Evolutionary conservation across 2,113 vertebrate genomes (phyloP), one percentile per base, ranked within the genome.

Genomic region (Jacana jacana): DNA sequence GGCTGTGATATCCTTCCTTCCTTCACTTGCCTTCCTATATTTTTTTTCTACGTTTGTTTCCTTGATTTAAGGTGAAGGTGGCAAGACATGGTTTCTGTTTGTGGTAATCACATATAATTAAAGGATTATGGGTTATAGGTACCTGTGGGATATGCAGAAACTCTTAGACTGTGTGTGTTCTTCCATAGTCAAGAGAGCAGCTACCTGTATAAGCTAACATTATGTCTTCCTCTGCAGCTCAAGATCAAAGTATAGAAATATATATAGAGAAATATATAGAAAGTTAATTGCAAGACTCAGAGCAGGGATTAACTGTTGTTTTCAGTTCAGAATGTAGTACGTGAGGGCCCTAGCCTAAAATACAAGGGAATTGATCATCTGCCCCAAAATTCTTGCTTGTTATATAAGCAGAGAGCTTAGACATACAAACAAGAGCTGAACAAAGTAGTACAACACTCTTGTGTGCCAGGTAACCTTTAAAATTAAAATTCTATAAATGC

Each of bases 91-190:
- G 4, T 75, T 83, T 86, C 76, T 46, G 83, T 77, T 39, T 1
- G 1, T 61, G n/a, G 10, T 66, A 72, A 75, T 84, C 40, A 49
- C 23, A 8, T 31, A 1, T 52, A 79, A 87, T 91, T 86, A 81
- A 70, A 86, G 76, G 58, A 42, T 86, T 44, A 77, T 48, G 64
- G 7, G 35, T 61, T 80, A 72, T 42, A 20, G 48, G 33, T 44
- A 20, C 0, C 0, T 6, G 39, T 58, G 52, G 46, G 18, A 66
- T 86, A 66, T 0, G 0, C 1, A 6, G 64, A 75, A 86, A 16
- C 66, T 72, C 40, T 52, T 37, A 7, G 30, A 39, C n/a, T 78
- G 46, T 11, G 3, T 3, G 1, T 52, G 2, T 12, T 40, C 28
- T 35, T 66, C 28, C 10, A 2, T 2, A 46, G 37, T 49, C 86